Evolutionary conservation across 2,797 vertebrate species (phyloP).

Genomic region (Furcifer pardalis): DNA sequence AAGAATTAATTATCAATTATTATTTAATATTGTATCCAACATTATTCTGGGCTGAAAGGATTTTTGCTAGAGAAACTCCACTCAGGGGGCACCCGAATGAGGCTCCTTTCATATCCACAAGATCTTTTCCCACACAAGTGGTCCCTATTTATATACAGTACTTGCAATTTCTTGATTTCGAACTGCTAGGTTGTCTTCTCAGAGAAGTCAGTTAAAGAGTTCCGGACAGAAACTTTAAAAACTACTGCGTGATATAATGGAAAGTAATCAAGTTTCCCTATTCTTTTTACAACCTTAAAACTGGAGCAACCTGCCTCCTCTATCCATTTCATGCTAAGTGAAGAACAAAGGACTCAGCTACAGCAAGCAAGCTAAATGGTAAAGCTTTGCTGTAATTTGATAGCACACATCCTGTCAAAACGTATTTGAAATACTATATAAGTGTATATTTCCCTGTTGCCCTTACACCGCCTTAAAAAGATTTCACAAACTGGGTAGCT

Average conservation of each 20-base stretch:
- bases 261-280: neutral
- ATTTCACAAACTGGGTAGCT: conserved; percentile 4
- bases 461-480: conserved; percentile 4
- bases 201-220: neutral
- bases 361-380: neutral
- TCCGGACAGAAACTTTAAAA: neutral
- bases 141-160: too few relatives aligned
- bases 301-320: too few relatives aligned
- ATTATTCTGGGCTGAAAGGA: too few relatives aligned
- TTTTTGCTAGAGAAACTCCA: too few relatives aligned
- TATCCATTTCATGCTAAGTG: neutral
- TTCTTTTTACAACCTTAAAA: neutral
- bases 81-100: too few relatives aligned
- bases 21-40: too few relatives aligned
- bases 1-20: too few relatives aligned
- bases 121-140: too few relatives aligned
- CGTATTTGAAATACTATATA: conserved; percentile 24
- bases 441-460: conserved; percentile 18
- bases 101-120: too few relatives aligned
- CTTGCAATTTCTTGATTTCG: too few relatives aligned
- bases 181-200: too few relatives aligned
- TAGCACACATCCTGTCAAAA: conserved; percentile 3
- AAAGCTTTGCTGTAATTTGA: neutral
- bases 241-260: neutral
- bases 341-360: conserved; percentile 6